A percentile compares a stretch with the other conserved stretches of the same genome.
These are phyloP conservation scores for Sander lucioperca DNA, from an alignment of 2,113 vertebrate genomes.

Conservation along the genomic window DNA sequence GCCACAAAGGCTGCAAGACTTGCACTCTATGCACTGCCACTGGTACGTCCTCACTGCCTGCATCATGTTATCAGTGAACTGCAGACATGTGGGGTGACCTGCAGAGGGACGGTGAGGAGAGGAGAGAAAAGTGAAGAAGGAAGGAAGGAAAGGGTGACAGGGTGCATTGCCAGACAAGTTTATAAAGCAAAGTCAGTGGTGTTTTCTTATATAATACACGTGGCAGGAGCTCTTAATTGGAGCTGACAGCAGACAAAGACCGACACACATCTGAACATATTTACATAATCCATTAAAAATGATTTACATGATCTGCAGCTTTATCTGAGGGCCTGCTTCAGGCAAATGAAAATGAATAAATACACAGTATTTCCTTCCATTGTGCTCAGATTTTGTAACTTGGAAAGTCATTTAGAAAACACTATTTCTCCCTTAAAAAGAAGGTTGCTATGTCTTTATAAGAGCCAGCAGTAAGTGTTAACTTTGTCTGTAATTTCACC, in stretches of 20 bases:
- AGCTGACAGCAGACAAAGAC: background rate
- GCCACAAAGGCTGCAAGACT: conserved; percentile 97
- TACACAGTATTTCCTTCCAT: background rate
- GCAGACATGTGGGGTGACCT: conserved; percentile 98
- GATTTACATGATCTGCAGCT: conserved; percentile 2
- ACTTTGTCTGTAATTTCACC: background rate
- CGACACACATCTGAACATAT: conserved; percentile 1
- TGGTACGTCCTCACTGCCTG: conserved; percentile 97
- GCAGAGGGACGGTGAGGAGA: conserved; percentile 15
- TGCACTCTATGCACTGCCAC: conserved; percentile 99
- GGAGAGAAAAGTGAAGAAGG: background rate
- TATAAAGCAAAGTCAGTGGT: background rate
- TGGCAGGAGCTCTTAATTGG: background rate
- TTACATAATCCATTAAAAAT: background rate
- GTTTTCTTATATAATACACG: background rate
- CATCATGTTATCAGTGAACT: conserved; percentile 99
- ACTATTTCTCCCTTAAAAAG: background rate
- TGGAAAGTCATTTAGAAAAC: background rate
- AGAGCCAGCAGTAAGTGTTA: background rate
- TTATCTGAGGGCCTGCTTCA: background rate
- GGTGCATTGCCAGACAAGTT: background rate
- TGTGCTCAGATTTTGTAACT: background rate
- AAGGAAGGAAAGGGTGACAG: conserved; percentile 1
- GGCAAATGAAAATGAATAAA: background rate
- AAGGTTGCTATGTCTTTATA: background rate